These are phyloP conservation scores for Crambe crambe DNA, from an alignment of 37 sponge, comb jelly and placozoan species.

Conservation along the genomic window DNA sequence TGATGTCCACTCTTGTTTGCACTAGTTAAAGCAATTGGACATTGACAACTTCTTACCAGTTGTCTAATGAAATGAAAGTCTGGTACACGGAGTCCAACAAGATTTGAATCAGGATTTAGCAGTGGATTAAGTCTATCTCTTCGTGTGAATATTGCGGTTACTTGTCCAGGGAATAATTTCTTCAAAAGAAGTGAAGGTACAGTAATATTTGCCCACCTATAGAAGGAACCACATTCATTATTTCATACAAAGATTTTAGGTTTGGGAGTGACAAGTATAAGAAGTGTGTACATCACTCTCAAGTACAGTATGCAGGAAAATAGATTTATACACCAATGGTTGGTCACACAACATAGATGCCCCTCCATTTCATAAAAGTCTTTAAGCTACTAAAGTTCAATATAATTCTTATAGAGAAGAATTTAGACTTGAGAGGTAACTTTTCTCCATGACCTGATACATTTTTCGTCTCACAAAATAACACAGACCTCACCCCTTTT, in stretches of 20 bases:
- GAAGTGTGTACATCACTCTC: too few species aligned
- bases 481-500: too few species aligned
- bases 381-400: too few species aligned
- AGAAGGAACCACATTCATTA: neutral
- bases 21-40: conserved; percentile 95
- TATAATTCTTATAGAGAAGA: too few species aligned
- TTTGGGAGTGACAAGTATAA: neutral
- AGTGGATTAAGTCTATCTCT: conserved; percentile 67
- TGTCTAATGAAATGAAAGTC: conserved; percentile 59
- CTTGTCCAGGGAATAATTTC: conserved; percentile 87
- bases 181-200: conserved; percentile 45
- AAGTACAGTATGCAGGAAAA: too few species aligned
- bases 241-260: neutral
- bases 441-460: too few species aligned
- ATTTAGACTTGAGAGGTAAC: too few species aligned
- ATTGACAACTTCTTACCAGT: conserved; percentile 58
- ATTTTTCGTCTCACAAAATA: too few species aligned
- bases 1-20: conserved; percentile 80
- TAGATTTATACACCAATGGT: too few species aligned
- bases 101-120: conserved; percentile 73
- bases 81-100: conserved; percentile 91
- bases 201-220: conserved; percentile 64
- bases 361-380: too few species aligned
- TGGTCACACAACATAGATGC: too few species aligned
- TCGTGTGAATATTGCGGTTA: conserved; percentile 85